Evolutionary conservation across 1,140 invertebrate species (phyloP).

Genomic region (Cydia strobilella): DNA sequence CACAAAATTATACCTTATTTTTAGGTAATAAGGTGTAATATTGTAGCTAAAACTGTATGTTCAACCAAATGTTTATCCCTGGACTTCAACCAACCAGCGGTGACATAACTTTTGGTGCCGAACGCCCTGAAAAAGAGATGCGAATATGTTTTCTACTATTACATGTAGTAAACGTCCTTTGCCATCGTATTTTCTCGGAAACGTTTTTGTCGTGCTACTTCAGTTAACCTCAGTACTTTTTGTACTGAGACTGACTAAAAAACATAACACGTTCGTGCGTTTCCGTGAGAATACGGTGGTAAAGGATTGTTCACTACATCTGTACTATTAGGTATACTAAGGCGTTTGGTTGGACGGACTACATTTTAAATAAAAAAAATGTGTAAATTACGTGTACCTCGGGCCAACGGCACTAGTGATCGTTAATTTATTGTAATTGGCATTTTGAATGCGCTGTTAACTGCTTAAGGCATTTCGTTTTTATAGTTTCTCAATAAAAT

Average conservation of each 20-base stretch:
- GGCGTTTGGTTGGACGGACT: neutral
- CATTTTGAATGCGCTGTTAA: constrained; percentile 57
- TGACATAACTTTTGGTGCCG: neutral
- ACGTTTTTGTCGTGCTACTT: too few relatives aligned
- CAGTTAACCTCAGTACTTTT: too few relatives aligned
- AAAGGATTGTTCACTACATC: too few relatives aligned
- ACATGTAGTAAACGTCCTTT: too few relatives aligned
- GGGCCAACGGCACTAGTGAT: constrained; percentile 31
- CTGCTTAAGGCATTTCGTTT: constrained; percentile 42
- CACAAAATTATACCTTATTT: neutral
- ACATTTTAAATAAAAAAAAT: neutral
- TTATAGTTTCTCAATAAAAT: constrained; percentile 41
- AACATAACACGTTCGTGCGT: too few relatives aligned
- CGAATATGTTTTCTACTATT: neutral
- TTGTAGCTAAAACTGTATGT: neutral
- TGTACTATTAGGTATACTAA: neutral
- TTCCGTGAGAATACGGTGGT: too few relatives aligned
- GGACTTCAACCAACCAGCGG: neutral
- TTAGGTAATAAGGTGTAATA: neutral
- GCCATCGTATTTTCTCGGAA: too few relatives aligned
- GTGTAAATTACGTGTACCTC: neutral
- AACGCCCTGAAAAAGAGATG: neutral
- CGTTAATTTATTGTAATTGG: constrained; percentile 48
- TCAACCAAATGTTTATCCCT: neutral
- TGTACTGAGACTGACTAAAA: too few relatives aligned